Evolutionary conservation across 2,888 invertebrate species (phyloP).

Genomic region (Pseudococcus viburni): DNA sequence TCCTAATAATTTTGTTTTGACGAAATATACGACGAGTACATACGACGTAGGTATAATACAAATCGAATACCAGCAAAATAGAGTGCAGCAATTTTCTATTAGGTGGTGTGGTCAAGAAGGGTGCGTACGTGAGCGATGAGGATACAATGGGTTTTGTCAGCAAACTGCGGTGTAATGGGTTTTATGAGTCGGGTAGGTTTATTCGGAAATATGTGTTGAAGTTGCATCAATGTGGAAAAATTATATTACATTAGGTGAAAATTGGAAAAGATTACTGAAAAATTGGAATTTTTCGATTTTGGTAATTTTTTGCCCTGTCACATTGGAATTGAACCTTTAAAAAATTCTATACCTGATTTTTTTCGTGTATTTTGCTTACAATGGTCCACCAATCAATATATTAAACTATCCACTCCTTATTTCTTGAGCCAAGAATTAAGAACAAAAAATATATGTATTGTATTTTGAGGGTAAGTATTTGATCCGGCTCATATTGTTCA

Average conservation of each 20-base stretch:
- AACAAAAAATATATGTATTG: too few species aligned
- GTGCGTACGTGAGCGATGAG: neutral
- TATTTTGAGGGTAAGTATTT: too few species aligned
- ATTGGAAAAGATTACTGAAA: neutral
- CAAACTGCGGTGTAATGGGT: neutral
- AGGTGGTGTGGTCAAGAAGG: constrained; percentile 50
- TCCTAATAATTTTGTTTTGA: constrained; percentile 56
- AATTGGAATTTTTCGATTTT: neutral
- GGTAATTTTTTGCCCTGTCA: too few species aligned
- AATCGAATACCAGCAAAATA: neutral
- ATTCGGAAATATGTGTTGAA: neutral
- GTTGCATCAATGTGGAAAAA: neutral
- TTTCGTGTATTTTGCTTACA: too few species aligned
- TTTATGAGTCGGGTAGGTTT: neutral
- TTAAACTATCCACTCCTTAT: too few species aligned
- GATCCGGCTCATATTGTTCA: too few species aligned
- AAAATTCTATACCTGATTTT: too few species aligned
- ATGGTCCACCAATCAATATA: too few species aligned
- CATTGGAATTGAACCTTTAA: too few species aligned
- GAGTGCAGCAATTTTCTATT: neutral
- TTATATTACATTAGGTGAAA: neutral
- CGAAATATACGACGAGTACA: neutral
- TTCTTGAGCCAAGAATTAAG: too few species aligned
- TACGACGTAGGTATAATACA: neutral
- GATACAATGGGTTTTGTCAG: neutral